Evolutionary conservation across 2,888 invertebrate species (phyloP).

Genomic region (Dastarcus helophoroides): DNA sequence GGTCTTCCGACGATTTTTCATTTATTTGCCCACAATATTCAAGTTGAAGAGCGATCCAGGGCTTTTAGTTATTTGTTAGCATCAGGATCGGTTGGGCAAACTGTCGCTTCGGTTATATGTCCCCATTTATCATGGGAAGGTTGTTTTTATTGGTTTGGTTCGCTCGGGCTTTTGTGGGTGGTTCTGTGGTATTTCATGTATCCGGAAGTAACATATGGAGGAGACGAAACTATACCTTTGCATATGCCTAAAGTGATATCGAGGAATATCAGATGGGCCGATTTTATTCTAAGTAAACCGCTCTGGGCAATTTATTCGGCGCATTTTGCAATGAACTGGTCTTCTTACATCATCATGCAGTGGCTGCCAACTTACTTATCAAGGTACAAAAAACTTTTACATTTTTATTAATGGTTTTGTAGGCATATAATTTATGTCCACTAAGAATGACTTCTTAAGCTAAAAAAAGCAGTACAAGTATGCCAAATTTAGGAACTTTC

Average conservation of each 20-base stretch:
- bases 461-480: too few species aligned
- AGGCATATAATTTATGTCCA: too few species aligned
- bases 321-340: conserved; percentile 73
- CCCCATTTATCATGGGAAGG: conserved; percentile 56
- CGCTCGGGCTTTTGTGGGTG: conserved; percentile 56
- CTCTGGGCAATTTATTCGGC: conserved; percentile 64
- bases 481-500: too few species aligned
- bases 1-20: conserved; percentile 67
- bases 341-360: conserved; percentile 68
- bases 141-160: conserved; percentile 58
- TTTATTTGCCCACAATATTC: conserved; percentile 59
- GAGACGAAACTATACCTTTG: conserved; percentile 45
- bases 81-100: conserved; percentile 64
- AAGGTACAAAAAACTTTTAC: too few species aligned
- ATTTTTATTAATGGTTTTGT: too few species aligned
- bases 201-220: conserved; percentile 39
- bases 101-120: conserved; percentile 59
- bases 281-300: conserved; percentile 55
- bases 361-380: conserved; percentile 66
- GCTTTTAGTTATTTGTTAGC: conserved; percentile 64
- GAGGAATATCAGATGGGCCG: conserved; percentile 49
- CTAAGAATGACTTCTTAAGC: too few species aligned
- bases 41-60: conserved; percentile 57
- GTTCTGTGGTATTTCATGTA: conserved; percentile 52
- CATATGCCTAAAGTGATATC: conserved; percentile 44